Evolutionary conservation across 1,140 invertebrate species (phyloP), one percentile per base, ranked within the genome.

Genomic region (Condylostylus longicornis): DNA sequence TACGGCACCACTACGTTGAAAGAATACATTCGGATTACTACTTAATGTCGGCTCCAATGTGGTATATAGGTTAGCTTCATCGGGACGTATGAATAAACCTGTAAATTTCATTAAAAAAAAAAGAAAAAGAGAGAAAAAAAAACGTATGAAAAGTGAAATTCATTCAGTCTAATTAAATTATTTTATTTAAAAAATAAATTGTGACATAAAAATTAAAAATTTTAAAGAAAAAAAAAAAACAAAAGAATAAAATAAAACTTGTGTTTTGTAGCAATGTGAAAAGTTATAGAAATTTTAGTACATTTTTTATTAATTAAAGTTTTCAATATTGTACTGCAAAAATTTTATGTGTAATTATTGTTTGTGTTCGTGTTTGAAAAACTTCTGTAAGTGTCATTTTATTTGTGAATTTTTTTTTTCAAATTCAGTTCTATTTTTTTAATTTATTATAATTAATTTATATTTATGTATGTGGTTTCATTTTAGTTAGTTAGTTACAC

Each of bases 11-110:
- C 81, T 75, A 46, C 79, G 71, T 59, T 84, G 80, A 60, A 83
- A 84, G 59, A 77, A 84, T 18, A 84, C 81, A 63, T 84, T 84
- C 36, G 81, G 81, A 66, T 84, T 84, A 53, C 75, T 78, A 57
- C 80, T 83, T 51, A 83, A 64, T 35, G 80, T 84, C 37, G 79
- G 81, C 63, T 84, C 80, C 45, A 82, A 63, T 35, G 77, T 83
- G 45, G 80, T 82, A 61, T 83, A 83, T 32, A 82, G 67, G 63
- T 81, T 82, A 49, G 74, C 77, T 55, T 83, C 79, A 48, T 82
- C 79, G 40, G 77, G 71, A 52, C 75, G 71, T 53, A 82, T 65
- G 61, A 80, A 75, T 62, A 81, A 69, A 56, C 75, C 77, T 69
- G 69, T 51, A 61, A 66, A 42, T n/a, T n/a, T n/a, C n/a, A n/a